Conservation (phyloP, 92 coral and sea anemone genomes). For the Zoanthus solanderi region DNA sequence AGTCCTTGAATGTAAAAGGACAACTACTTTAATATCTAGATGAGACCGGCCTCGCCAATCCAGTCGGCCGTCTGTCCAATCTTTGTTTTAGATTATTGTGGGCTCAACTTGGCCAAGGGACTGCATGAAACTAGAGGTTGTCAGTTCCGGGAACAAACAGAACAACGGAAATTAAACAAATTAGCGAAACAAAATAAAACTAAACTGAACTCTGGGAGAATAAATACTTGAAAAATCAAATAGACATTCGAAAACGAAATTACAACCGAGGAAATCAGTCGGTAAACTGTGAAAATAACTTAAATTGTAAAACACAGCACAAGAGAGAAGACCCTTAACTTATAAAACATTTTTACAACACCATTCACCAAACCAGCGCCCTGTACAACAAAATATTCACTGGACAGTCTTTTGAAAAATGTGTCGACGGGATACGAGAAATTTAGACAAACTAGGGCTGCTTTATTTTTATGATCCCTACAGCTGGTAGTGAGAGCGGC, state of each 20-base stretch:
- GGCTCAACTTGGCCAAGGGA: constrained; percentile 55
- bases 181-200: background rate
- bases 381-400: too few relatives aligned
- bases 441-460: too few relatives aligned
- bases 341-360: too few relatives aligned
- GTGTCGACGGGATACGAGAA: too few relatives aligned
- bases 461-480: too few relatives aligned
- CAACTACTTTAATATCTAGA: constrained; percentile 57
- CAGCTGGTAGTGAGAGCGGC: too few relatives aligned
- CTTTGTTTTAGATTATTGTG: constrained; percentile 35
- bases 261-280: too few relatives aligned
- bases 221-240: background rate
- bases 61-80: constrained; percentile 58
- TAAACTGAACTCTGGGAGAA: background rate
- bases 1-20: constrained; percentile 55
- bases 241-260: background rate
- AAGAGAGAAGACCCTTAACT: too few relatives aligned
- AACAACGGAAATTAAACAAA: constrained; percentile 13
- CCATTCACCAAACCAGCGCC: too few relatives aligned
- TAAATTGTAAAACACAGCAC: too few relatives aligned
- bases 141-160: constrained; percentile 10
- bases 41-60: constrained; percentile 57
- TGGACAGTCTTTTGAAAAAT: too few relatives aligned
- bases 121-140: constrained; percentile 37
- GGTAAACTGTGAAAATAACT: too few relatives aligned